phyloP scores from a whole-genome alignment of 2,113 vertebrate species.

The Lontra canadensis region DNA sequence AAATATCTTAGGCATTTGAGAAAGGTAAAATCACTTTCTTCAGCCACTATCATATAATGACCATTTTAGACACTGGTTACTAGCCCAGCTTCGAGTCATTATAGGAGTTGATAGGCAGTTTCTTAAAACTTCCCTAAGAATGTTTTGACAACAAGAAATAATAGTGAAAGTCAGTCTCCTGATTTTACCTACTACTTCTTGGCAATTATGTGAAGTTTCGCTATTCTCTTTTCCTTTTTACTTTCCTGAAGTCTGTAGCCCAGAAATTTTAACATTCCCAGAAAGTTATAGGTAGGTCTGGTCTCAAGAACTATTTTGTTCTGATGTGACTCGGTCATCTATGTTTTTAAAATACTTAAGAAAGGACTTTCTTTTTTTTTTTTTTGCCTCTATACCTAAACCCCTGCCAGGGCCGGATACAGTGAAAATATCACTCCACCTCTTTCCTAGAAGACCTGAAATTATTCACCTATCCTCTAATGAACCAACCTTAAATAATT shows the following conservation, averaged over 20 bases:
- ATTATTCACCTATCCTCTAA: not conserved
- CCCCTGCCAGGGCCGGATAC: not conserved
- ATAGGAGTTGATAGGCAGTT: not conserved
- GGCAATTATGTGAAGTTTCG: constrained; percentile 4
- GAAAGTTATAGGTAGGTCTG: not conserved
- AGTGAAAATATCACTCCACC: not conserved
- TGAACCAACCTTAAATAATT: not conserved
- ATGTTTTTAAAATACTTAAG: not conserved
- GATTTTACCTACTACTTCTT: not conserved
- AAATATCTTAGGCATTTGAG: not conserved
- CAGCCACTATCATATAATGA: not conserved
- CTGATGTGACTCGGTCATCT: not conserved
- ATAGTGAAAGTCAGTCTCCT: not conserved
- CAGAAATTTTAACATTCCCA: not conserved
- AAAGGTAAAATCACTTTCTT: constrained; percentile 35
- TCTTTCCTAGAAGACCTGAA: not conserved
- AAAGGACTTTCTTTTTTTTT: not conserved
- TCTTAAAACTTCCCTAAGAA: not conserved
- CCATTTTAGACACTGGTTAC: not conserved
- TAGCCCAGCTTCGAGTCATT: not conserved
- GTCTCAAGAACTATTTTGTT: not conserved
- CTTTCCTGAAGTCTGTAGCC: not conserved
- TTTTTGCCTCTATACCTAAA: not conserved
- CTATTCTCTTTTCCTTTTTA: not conserved
- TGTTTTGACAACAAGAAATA: not conserved